phyloP scores from a whole-genome alignment of 2,888 invertebrate species.

The Cyclophora albipunctata region DNA sequence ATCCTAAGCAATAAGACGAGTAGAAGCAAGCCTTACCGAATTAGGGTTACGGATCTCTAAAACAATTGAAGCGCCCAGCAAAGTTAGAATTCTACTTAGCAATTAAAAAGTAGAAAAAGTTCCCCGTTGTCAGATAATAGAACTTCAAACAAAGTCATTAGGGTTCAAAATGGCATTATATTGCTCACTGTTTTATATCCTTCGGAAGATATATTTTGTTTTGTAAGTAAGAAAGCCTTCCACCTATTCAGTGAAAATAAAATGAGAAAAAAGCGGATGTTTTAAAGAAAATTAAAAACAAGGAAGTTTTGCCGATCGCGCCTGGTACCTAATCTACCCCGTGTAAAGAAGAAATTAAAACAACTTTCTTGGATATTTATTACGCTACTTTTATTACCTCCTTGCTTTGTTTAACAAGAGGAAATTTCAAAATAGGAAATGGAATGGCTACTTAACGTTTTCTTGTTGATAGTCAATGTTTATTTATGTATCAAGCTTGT shows the following conservation, averaged over 20 bases:
- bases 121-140: conserved; percentile 39
- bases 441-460: conserved; percentile 17
- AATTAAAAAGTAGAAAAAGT: conserved; percentile 57
- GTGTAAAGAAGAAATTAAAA: conserved; percentile 74
- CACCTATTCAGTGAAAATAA: conserved; percentile 66
- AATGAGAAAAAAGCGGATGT: conserved; percentile 67
- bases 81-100: conserved; percentile 49
- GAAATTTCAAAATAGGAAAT: conserved; percentile 47
- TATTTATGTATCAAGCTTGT: conserved; percentile 4
- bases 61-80: conserved; percentile 38
- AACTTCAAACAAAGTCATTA: conserved; percentile 38
- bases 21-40: conserved; percentile 10
- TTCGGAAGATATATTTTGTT: conserved; percentile 53
- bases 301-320: conserved; percentile 70
- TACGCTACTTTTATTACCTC: conserved; percentile 62
- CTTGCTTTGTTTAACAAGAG: conserved; percentile 46
- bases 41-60: conserved; percentile 31
- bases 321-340: conserved; percentile 64
- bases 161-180: conserved; percentile 41
- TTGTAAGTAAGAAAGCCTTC: conserved; percentile 66
- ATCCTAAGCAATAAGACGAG: background rate
- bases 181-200: conserved; percentile 36
- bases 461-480: conserved; percentile 25
- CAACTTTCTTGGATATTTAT: conserved; percentile 74
- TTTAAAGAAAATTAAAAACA: conserved; percentile 75